Evolutionary conservation across 1,140 invertebrate species (phyloP).

Genomic region (Metopolophium dirhodum): DNA sequence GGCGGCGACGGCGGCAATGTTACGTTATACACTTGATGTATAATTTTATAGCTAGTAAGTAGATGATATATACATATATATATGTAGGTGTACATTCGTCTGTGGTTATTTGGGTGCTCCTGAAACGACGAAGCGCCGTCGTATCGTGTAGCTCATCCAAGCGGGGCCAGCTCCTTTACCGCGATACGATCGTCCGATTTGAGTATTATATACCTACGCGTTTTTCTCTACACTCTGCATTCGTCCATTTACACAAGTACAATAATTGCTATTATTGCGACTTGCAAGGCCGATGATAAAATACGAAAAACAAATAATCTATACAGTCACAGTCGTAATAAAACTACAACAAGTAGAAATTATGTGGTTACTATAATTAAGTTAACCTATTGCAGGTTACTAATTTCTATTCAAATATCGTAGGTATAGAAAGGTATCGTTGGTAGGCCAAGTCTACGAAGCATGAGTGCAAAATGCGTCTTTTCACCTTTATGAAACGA

Average conservation of each 20-base stretch:
- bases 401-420: not conserved
- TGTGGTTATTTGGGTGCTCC: not conserved
- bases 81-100: not conserved
- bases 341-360: not conserved
- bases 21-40: conserved; percentile 8
- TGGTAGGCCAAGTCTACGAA: not conserved
- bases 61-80: not conserved
- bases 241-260: not conserved
- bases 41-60: not conserved
- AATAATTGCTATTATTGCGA: not conserved
- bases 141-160: not conserved
- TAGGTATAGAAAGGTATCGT: not conserved
- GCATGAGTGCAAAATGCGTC: not conserved
- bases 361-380: not conserved
- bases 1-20: not conserved
- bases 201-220: not conserved
- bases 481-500: not conserved
- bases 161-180: no score
- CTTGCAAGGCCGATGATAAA: no score
- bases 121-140: not conserved
- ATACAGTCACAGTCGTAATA: not conserved
- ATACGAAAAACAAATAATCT: no score
- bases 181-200: not conserved
- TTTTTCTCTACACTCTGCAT: not conserved
- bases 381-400: not conserved